phyloP scores from a whole-genome alignment of 2,797 vertebrate species.

The Echiichthys vipera region DNA sequence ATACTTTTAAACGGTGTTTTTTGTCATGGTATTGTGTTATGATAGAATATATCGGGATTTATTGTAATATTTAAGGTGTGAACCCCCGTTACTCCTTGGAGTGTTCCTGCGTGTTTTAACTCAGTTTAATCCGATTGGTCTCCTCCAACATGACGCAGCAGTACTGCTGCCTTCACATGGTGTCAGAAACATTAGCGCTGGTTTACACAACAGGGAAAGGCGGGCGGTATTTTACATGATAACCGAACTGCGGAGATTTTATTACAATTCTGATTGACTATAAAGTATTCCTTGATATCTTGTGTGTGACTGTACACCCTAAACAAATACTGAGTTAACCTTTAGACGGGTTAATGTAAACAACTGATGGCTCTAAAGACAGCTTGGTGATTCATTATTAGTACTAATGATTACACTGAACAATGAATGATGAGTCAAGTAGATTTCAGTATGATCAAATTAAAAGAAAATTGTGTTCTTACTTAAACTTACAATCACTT shows the following conservation, averaged over 20 bases:
- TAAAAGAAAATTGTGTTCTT: not conserved
- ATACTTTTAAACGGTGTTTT: rapidly evolving
- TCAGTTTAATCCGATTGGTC: constrained; percentile 84
- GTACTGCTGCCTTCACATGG: constrained; percentile 58
- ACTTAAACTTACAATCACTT: not conserved
- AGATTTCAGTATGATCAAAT: not conserved
- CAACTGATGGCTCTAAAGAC: not conserved
- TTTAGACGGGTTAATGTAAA: not conserved
- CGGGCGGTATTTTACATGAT: not conserved
- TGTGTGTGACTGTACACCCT: not conserved
- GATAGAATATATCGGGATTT: rapidly evolving
- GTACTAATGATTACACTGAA: not conserved
- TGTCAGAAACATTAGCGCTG: constrained; percentile 34
- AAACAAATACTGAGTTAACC: not conserved
- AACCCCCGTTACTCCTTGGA: constrained; percentile 31
- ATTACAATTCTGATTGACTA: not conserved
- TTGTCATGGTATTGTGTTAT: rapidly evolving
- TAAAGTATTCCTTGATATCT: rapidly evolving
- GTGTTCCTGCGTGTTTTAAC: constrained; percentile 61
- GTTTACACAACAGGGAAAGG: constrained; percentile 19
- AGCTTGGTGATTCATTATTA: not conserved
- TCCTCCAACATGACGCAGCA: constrained; percentile 72
- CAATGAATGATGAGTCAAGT: not conserved
- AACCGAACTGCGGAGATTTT: rapidly evolving
- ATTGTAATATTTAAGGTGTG: rapidly evolving